phyloP scores from a whole-genome alignment of 2,888 invertebrate genomes.

The Megastigmus dorsalis region DNA sequence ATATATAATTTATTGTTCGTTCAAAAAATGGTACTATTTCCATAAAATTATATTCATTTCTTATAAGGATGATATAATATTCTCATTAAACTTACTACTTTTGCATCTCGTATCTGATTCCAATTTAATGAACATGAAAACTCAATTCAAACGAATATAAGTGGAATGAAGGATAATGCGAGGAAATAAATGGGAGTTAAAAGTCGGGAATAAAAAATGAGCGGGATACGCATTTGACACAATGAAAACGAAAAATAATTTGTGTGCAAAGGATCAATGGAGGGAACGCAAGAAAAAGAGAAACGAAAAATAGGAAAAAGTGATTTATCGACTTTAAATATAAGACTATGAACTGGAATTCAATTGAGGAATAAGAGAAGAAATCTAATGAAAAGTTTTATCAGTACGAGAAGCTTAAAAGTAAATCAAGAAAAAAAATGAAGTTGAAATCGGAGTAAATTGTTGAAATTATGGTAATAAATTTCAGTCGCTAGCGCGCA shows the following conservation, averaged over 20 bases:
- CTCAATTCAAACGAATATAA: conserved; percentile 1
- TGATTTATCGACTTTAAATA: conserved; percentile 25
- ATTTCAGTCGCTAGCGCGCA: no score
- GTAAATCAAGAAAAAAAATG: conserved; percentile 2
- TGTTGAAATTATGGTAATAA: no score
- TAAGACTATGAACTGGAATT: conserved; percentile 10
- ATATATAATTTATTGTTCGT: no score
- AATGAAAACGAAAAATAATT: conserved; percentile 11
- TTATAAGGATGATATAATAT: not conserved
- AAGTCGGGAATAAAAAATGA: conserved; percentile 4
- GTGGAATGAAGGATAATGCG: conserved; percentile 19
- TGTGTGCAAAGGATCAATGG: conserved; percentile 1
- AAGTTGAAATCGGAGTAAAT: no score
- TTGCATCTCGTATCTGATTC: not conserved
- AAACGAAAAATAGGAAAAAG: conserved; percentile 3
- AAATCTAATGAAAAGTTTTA: not conserved
- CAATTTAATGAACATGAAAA: conserved; percentile 16
- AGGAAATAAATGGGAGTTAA: conserved; percentile 3
- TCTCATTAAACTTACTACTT: not conserved
- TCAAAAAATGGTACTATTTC: no score
- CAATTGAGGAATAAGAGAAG: not conserved
- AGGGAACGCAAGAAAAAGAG: no score
- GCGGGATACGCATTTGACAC: not conserved
- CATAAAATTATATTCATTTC: not conserved
- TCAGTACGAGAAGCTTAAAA: not conserved